These are phyloP conservation scores for Anthoscopus minutus DNA, from an alignment of 2,113 vertebrate genomes.

Conservation along the genomic window DNA sequence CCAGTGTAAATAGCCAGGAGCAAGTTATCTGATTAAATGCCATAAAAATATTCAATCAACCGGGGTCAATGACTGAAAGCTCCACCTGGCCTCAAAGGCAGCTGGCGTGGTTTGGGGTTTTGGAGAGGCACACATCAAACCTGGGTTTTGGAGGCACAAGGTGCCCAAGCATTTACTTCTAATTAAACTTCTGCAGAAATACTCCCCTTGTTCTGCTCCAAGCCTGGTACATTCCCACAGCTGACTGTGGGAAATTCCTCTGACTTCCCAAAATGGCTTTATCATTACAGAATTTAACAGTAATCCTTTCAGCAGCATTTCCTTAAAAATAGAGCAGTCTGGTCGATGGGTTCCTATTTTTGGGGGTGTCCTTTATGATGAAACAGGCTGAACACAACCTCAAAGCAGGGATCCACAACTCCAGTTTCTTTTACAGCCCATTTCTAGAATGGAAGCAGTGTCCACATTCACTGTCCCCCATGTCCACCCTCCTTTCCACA, in stretches of 20 bases:
- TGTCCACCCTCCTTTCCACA: not conserved
- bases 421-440: too few relatives aligned
- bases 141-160: fast-evolving
- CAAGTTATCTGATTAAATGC: not conserved
- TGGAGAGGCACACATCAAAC: not conserved
- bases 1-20: not conserved
- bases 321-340: not conserved
- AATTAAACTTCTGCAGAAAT: not conserved
- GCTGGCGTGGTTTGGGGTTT: fast-evolving
- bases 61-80: not conserved
- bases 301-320: not conserved
- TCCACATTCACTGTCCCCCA: fast-evolving
- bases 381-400: not conserved
- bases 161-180: not conserved
- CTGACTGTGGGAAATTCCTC: fast-evolving
- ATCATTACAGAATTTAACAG: not conserved
- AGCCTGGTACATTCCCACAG: not conserved
- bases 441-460: not conserved
- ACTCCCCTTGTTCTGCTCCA: not conserved
- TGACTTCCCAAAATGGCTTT: not conserved
- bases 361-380: not conserved
- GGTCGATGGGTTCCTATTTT: not conserved
- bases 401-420: not conserved
- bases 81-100: not conserved
- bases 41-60: not conserved